Base-by-base conservation (phyloP, 2,113 vertebrate genomes). In the Pholis gunnellus region DNA sequence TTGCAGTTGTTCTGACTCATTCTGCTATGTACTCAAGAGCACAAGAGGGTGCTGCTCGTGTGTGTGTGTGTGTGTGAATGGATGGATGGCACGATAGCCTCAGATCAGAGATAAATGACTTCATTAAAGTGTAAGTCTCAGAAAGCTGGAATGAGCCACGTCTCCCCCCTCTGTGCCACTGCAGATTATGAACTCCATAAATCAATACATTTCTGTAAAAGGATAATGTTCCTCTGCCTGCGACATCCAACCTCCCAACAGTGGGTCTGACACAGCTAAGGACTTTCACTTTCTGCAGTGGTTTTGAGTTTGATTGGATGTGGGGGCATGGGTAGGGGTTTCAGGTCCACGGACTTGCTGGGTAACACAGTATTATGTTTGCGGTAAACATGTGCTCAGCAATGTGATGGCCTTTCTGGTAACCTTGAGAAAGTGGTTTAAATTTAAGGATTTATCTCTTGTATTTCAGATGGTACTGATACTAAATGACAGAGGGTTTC, bases 31-130 rank as follows among this genome's bases (percentile, higher is more conserved):
- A 72, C 69, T 86, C 64, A 83, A 31, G 60, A 82, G 67, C 69
- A 81, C 54, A 72, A 70, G 44, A 61, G 34, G 50, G 25, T 57
- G 52, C 20, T 54, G 70, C 38, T 60, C 22, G 36, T 18, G 40
- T 76, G 61, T 68, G 48, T 75, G 60, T 31, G 34, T 34, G 34
- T 34, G 34, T 34, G 34, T 34, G 38, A 17, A 44, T 85, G 80
- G 40, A 69, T 87, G 57, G 56, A 82, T 75, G 73, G 73, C 9
- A 46, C 64, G 88, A 93, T 88, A 85, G 89, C 82, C 87, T 87
- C 86, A 92, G 92, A 95, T 95, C 88, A 87, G 90, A 95, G 94
- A 95, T 95, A 95, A 95, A 95, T 95, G 78, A 93, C 92, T 94
- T 95, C 93, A 95, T 95, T 95, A 95, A 94, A 93, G 88, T 84